Evolutionary conservation across 2,888 invertebrate species (phyloP), one percentile per base, ranked within the genome.

Genomic region (Sesamia inferens): DNA sequence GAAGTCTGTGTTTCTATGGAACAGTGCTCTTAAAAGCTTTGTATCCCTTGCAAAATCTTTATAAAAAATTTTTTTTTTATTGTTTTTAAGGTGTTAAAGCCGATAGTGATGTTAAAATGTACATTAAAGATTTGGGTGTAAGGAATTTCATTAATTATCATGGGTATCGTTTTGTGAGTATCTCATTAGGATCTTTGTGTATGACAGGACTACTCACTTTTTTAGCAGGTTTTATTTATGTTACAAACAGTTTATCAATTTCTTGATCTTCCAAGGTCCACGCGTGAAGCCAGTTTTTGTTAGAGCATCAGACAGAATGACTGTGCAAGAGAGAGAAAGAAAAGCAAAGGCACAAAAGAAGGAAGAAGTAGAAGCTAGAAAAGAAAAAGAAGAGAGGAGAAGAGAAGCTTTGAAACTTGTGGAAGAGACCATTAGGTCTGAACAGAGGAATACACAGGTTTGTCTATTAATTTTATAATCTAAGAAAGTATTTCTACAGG

Each of bases 201-300:
- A 19, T 51, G n/a, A n/a, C 51, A 51, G 51, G 10, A 19, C 19
- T 19, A 3, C n/a, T 5, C 1, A n/a, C 16, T 31, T 65, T 48
- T 48, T 51, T 19, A 24, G 39, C 8, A 11, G 7, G 2, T 48
- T 19, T 31, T 22, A 14, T 47, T 6, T 24, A n/a, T 22, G 51
- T 22, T 59, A 22, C 22, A 22, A 13, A 58, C 5, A 7, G 47
- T 73, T 73, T 51, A 11, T 31, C 1, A 31, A 31, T 66, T 22
- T 54, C 7, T 22, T 10, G 7, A 42, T 19, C 10, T 59, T 78
- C 0, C 57, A 55, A 96, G 98, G 98, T 10, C 99, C 99, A 0
- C 96, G 99, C 72, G 97, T 99, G 13, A 99, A 99, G 90, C 99
- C 99, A 0, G 98, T 99, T 0, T 99, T 99, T 95, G 99, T 99